Evolutionary conservation across 2,113 vertebrate species (phyloP).

Genomic region (rabbit (Oryctolagus cuniculus)): DNA sequence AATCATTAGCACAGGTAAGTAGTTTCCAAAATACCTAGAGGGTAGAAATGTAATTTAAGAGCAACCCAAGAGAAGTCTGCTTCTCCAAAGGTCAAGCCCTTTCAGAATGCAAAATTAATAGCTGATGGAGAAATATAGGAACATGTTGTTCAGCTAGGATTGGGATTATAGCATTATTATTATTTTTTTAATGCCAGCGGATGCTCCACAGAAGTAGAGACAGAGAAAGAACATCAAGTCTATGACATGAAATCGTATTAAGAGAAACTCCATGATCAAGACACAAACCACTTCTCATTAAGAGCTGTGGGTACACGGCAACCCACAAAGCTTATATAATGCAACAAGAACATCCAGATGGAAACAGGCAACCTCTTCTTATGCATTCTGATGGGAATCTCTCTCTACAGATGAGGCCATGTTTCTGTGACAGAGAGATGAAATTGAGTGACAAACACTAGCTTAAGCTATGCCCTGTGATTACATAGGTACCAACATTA

Average conservation of each 20-base stretch:
- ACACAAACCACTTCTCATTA: neutral
- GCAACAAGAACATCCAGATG: accelerated
- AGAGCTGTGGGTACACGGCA: neutral
- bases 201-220: constrained; percentile 35
- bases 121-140: neutral
- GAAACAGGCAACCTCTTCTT: neutral
- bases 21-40: constrained; percentile 61
- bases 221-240: neutral
- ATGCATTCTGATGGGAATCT: neutral
- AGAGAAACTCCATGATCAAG: neutral
- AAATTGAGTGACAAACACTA: neutral
- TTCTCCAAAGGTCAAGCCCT: constrained; percentile 46
- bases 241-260: constrained; percentile 32
- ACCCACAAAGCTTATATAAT: neutral
- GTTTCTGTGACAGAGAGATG: accelerated
- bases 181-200: neutral
- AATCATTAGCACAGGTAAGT: constrained; percentile 75
- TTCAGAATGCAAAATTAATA: constrained; percentile 75
- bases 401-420: neutral
- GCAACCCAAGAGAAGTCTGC: constrained; percentile 65
- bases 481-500: neutral
- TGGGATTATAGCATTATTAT: neutral
- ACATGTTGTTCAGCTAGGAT: constrained; percentile 52
- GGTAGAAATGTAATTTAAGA: constrained; percentile 68
- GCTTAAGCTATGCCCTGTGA: neutral